A percentile compares a stretch with the other conserved stretches of the same genome.
These are phyloP conservation scores for Cyclargus thomasi DNA, from an alignment of 1,140 invertebrate genomes.

Conservation along the genomic window DNA sequence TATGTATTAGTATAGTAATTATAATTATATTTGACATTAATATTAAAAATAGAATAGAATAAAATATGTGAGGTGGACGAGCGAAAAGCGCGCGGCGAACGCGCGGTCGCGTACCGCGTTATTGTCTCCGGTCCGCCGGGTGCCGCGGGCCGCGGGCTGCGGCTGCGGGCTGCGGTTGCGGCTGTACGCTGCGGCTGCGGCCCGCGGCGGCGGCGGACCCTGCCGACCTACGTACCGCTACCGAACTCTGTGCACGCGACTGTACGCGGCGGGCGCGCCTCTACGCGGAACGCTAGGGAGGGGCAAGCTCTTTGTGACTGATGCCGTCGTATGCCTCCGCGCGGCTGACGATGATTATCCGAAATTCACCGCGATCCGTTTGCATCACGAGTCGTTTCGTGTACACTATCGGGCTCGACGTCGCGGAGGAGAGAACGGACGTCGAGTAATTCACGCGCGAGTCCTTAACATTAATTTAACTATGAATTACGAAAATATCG, in stretches of 20 bases:
- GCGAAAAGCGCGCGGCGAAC: slow-evolving; percentile 59
- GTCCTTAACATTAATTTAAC: slow-evolving; percentile 64
- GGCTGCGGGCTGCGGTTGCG: no score
- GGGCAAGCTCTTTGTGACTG: slow-evolving; percentile 39
- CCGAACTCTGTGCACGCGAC: slow-evolving; percentile 36
- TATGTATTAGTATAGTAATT: slow-evolving; percentile 72
- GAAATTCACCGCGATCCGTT: slow-evolving; percentile 23
- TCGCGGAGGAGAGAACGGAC: slow-evolving; percentile 12
- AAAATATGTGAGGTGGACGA: slow-evolving; percentile 74
- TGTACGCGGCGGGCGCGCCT: slow-evolving; percentile 40
- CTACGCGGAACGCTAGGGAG: slow-evolving; percentile 39
- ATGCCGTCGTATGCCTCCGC: slow-evolving; percentile 17
- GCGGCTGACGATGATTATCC: slow-evolving; percentile 7
- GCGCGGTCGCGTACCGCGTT: slow-evolving; percentile 48
- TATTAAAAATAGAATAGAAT: slow-evolving; percentile 74
- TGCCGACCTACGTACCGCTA: slow-evolving; percentile 36
- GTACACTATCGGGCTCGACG: slow-evolving; percentile 8
- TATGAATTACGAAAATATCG: slow-evolving; percentile 70
- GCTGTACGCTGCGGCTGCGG: slow-evolving; percentile 10
- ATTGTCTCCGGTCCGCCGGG: slow-evolving; percentile 53
- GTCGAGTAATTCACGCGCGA: slow-evolving; percentile 44
- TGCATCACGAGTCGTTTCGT: slow-evolving; percentile 38
- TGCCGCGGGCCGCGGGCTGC: slow-evolving; percentile 25
- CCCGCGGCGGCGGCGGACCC: slow-evolving; percentile 22
- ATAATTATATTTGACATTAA: slow-evolving; percentile 74